Evolutionary conservation across 2,888 invertebrate genomes (phyloP), one percentile per base, ranked within the genome.

Genomic region (Bedellia somnulentella): DNA sequence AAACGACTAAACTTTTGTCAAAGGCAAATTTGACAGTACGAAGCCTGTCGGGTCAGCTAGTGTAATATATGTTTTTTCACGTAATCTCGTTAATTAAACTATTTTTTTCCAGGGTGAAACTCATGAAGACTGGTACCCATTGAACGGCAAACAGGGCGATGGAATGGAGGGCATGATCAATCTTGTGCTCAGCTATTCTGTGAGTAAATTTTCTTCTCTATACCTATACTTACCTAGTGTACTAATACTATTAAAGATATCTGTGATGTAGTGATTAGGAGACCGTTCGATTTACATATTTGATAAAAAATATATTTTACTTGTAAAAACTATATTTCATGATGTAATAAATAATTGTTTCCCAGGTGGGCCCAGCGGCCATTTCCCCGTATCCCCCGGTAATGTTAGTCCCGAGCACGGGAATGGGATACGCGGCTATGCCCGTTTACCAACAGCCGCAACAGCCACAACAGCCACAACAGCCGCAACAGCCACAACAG

Each of bases 101-200:
- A 12, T 30, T 27, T 15, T 29, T 27, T 46, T 49, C 3, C 42
- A 85, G 50, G 93, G 93, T 8, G 90, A 94, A 55, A 93, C 93
- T 0, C 86, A 89, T 42, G 97, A 98, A 60, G 94, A 96, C 52
- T 97, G 96, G 95, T 95, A 89, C 60, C 86, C 87, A 3, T 71
- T 98, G 35, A 92, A 85, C 56, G 97, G 98, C 12, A 93, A 93
- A 57, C 94, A 94, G 64, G 97, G 97, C 1, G 95, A 96, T 40
- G 91, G 88, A 26, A 82, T 90, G 45, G 97, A 97, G 63, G 97
- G 97, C 21, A 87, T 87, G 79, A 86, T 98, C 46, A 93, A 95
- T 62, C 73, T 98, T 24, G 90, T 96, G 16, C 79, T 96, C 35
- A 89, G 89, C 49, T 92, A 86, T 52, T 73, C 81, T 37, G 86